Conservation (phyloP, 2,113 vertebrate genomes). For the Chelonoidis abingdonii region DNA sequence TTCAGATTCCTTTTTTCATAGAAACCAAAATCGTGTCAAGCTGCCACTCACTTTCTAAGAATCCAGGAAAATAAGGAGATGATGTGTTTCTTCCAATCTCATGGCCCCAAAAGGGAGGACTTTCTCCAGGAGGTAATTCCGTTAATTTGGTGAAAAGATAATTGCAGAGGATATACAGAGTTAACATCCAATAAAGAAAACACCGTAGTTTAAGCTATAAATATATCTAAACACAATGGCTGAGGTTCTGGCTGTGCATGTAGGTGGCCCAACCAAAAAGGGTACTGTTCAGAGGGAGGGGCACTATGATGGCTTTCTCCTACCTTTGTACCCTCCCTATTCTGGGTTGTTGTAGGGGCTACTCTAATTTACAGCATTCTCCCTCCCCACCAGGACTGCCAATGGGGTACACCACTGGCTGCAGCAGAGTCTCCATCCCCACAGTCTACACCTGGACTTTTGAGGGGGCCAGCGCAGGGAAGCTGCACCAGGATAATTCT, state of each 20-base stretch:
- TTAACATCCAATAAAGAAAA: not conserved
- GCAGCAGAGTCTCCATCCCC: not conserved
- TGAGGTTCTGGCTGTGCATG: not conserved
- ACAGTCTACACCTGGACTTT: not conserved
- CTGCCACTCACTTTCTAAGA: not conserved
- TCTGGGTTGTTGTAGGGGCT: not conserved
- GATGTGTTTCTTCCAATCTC: slow-evolving; percentile 26
- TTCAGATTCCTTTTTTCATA: not conserved
- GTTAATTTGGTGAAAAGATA: rapidly evolving
- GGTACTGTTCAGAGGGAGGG: not conserved
- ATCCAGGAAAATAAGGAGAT: slow-evolving; percentile 54
- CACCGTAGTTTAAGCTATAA: rapidly evolving
- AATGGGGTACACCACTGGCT: not conserved
- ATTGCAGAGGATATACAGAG: not conserved
- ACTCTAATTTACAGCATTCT: not conserved
- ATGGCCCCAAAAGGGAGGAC: not conserved
- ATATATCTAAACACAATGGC: not conserved
- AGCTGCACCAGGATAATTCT: not conserved
- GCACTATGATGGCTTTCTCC: rapidly evolving
- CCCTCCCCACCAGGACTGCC: not conserved
- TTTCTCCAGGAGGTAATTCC: slow-evolving; percentile 45
- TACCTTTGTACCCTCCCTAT: not conserved
- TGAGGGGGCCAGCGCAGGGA: not conserved
- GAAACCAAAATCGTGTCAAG: not conserved
- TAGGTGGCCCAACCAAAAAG: not conserved